phyloP scores from a whole-genome alignment of 1,140 invertebrate genomes.

The Drosophila ficusphila region DNA sequence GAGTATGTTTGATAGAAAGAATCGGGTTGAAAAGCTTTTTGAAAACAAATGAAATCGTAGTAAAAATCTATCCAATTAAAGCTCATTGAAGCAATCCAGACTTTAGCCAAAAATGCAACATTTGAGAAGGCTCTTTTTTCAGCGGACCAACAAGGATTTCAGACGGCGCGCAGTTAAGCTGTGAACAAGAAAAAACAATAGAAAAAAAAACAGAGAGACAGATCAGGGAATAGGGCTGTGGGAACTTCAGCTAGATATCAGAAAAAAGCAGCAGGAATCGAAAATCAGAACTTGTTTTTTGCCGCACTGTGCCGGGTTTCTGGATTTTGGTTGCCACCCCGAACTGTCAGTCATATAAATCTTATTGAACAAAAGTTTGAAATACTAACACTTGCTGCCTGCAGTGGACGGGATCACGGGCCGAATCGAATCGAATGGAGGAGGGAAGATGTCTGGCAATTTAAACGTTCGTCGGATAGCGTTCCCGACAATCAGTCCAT shows the following conservation, averaged over 20 bases:
- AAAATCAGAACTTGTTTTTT: slow-evolving; percentile 57
- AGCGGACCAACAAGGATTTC: slow-evolving; percentile 6
- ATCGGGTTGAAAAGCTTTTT: too few species aligned
- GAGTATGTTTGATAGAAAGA: too few species aligned
- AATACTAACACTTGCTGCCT: slow-evolving; percentile 60
- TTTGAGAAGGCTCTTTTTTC: slow-evolving; percentile 3
- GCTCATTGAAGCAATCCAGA: background rate
- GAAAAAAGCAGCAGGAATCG: slow-evolving; percentile 21
- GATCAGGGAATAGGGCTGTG: background rate
- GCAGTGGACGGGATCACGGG: slow-evolving; percentile 4
- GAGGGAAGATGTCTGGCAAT: slow-evolving; percentile 33
- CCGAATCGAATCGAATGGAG: background rate
- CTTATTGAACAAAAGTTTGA: slow-evolving; percentile 72
- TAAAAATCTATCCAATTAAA: background rate
- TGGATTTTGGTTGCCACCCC: slow-evolving; percentile 35
- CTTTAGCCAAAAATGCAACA: background rate
- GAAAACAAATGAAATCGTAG: background rate
- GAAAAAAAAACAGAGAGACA: background rate
- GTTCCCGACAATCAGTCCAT: slow-evolving; percentile 75
- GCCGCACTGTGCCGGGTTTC: slow-evolving; percentile 17
- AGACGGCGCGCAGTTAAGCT: slow-evolving; percentile 30
- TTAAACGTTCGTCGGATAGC: slow-evolving; percentile 52
- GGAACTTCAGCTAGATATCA: slow-evolving; percentile 6
- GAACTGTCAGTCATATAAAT: slow-evolving; percentile 72
- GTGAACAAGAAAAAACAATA: slow-evolving; percentile 8